Evolutionary conservation across 2,888 invertebrate genomes (phyloP), one percentile per base, ranked within the genome.

Genomic region (Lymantria dispar): DNA sequence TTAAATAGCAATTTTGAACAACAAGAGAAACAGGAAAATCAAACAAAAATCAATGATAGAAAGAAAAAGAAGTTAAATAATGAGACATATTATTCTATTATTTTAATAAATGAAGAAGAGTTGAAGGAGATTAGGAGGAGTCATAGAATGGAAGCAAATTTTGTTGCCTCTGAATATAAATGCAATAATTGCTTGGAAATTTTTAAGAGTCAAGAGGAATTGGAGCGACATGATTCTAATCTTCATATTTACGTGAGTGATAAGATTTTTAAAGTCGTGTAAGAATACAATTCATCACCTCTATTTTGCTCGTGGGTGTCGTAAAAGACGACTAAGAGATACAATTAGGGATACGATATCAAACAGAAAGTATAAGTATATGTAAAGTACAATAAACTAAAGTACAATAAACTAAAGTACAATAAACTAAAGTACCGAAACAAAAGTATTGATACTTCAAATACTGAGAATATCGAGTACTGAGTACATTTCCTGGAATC

Each of bases 171-270:
- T 0, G n/a, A 38, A 1, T 70, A 59, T 54, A 81, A 79, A 67
- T 85, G 86, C 74, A 68, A 76, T 1, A 66, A 60, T 29, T 85
- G 86, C 72, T 44, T 78, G 8, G 52, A 68, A 52, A 57, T 13
- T 0, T 83, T 76, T 68, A 58, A 60, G 11, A 64, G 43, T 52
- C 48, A 70, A 45, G 58, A 45, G 39, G 65, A 66, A 12, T 67
- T 79, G 43, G 58, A 69, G 1, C 48, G 33, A 3, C 86, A 86
- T 62, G 64, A 74, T 47, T 36, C 48, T 13, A 56, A 47, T 8
- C 51, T 71, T 5, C 84, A 86, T 70, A 45, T 43, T 0, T 51
- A 76, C 73, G 85, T 84, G 52, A 64, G 61, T 22, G 5, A 2
- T n/a, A n/a, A n/a, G n/a, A n/a, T n/a, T n/a, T n/a, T n/a, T n/a